These are phyloP conservation scores for Aulostomus chinensis DNA, from an alignment of 2,797 vertebrate genomes.

Conservation along the genomic window DNA sequence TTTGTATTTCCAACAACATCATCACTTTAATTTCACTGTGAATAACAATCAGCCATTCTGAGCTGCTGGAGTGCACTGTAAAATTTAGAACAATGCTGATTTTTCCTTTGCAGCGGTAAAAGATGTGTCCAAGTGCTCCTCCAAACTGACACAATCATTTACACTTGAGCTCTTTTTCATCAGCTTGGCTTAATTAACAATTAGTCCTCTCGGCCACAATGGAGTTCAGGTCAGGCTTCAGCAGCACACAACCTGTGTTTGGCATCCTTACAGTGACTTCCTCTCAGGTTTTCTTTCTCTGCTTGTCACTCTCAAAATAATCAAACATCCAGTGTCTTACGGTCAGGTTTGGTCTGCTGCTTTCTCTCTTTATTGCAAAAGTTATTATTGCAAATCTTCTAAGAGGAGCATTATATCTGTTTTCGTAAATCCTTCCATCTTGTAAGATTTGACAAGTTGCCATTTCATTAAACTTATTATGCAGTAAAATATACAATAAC, in stretches of 20 bases:
- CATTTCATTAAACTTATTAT: conserved; percentile 9
- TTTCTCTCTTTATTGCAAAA: no score
- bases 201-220: conserved; percentile 57
- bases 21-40: conserved; percentile 52
- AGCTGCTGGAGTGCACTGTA: conserved; percentile 41
- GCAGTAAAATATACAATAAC: conserved; percentile 15
- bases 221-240: conserved; percentile 54
- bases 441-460: neutral
- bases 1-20: conserved; percentile 32
- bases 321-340: neutral
- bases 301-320: neutral
- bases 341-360: neutral
- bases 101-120: conserved; percentile 45
- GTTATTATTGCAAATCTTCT: no score
- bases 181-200: conserved; percentile 68
- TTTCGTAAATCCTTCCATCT: conserved; percentile 2
- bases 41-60: conserved; percentile 43
- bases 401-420: no score
- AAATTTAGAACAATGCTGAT: conserved; percentile 63
- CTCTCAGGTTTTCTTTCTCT: conserved; percentile 26
- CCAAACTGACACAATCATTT: conserved; percentile 69
- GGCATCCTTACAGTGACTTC: conserved; percentile 30
- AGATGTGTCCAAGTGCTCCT: conserved; percentile 59
- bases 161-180: conserved; percentile 71
- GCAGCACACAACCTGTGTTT: conserved; percentile 35